Evolutionary conservation across 2,888 invertebrate species (phyloP).

Genomic region (Operophtera brumata): DNA sequence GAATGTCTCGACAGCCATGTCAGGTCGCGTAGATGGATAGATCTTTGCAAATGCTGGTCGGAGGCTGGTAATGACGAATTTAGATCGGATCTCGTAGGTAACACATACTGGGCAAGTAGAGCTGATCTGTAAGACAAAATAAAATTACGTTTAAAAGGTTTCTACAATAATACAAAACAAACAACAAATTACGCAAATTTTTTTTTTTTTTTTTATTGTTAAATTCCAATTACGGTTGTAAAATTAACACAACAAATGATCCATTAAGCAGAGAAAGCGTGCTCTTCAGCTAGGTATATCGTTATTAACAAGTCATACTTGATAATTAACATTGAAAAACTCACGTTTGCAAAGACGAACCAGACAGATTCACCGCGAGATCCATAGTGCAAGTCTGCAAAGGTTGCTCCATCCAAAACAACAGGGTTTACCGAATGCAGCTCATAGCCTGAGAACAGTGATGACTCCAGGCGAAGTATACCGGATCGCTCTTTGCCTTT

Average conservation of each 20-base stretch:
- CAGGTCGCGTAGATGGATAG: slow-evolving; percentile 82
- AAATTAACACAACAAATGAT: background rate
- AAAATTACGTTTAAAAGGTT: background rate
- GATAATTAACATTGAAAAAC: slow-evolving; percentile 35
- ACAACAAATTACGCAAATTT: too few species aligned
- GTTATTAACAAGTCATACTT: too few species aligned
- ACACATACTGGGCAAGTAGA: slow-evolving; percentile 82
- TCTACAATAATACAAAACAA: too few species aligned
- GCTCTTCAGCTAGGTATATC: too few species aligned
- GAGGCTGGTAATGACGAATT: slow-evolving; percentile 81
- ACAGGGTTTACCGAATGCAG: slow-evolving; percentile 78
- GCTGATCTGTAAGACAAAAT: slow-evolving; percentile 66
- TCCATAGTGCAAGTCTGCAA: slow-evolving; percentile 82
- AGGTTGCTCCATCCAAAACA: slow-evolving; percentile 78
- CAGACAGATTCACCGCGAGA: slow-evolving; percentile 82
- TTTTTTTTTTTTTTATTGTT: too few species aligned
- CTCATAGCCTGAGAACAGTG: slow-evolving; percentile 84
- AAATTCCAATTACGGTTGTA: background rate
- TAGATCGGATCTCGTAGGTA: slow-evolving; percentile 81
- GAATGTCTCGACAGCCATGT: slow-evolving; percentile 83
- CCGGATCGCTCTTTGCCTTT: slow-evolving; percentile 82
- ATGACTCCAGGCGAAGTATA: slow-evolving; percentile 81
- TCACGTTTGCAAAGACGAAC: slow-evolving; percentile 84
- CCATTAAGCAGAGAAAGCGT: too few species aligned
- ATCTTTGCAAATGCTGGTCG: slow-evolving; percentile 83